A percentile compares a stretch with the other conserved stretches of the same genome.
Evolutionary conservation across 2,888 invertebrate species (phyloP).

Genomic region (Drosophila gaucha): DNA sequence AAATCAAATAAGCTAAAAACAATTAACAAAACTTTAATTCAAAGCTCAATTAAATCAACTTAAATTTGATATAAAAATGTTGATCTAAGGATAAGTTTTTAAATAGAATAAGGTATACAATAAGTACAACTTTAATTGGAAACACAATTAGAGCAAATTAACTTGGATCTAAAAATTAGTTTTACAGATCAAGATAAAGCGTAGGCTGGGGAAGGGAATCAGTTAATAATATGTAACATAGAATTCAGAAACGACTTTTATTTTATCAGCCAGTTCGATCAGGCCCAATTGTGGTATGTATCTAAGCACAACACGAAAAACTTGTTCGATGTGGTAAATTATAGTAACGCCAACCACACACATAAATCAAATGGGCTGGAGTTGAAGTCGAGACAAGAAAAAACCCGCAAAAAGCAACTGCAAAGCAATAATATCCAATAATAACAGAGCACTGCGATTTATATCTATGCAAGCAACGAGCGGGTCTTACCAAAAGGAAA

Average conservation of each 20-base stretch:
- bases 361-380: constrained; percentile 55
- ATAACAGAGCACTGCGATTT: constrained; percentile 44
- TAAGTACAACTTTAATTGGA: neutral
- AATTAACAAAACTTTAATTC: too few relatives aligned
- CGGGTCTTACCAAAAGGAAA: constrained; percentile 35
- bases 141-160: neutral
- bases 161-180: neutral
- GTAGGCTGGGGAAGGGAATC: neutral
- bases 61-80: too few relatives aligned
- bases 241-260: neutral
- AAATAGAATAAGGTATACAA: too few relatives aligned
- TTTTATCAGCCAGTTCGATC: constrained; percentile 4
- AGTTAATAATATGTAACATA: neutral
- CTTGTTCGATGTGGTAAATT: constrained; percentile 42
- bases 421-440: constrained; percentile 58
- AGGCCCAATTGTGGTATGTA: neutral
- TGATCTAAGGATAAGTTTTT: too few relatives aligned
- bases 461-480: constrained; percentile 31
- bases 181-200: neutral
- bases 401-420: constrained; percentile 43
- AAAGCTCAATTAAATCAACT: too few relatives aligned
- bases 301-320: constrained; percentile 23
- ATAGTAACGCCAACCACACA: constrained; percentile 40
- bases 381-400: constrained; percentile 31
- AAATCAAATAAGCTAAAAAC: neutral